Base-by-base conservation (phyloP, 2,113 vertebrate species). In the Gopherus evgoodei region DNA sequence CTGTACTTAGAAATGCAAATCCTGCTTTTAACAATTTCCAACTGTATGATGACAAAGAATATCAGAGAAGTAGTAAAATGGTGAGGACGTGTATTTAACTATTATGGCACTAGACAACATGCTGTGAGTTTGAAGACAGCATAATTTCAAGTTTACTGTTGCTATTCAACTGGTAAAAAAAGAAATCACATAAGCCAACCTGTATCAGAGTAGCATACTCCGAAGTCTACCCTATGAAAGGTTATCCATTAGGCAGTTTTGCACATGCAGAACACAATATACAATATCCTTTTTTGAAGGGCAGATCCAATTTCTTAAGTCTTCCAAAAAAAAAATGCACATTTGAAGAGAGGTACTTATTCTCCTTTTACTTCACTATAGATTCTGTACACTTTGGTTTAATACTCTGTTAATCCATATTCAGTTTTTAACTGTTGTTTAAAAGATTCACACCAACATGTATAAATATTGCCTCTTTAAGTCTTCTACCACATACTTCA, bases 261-360 rank as follows among this genome's bases (percentile, higher is more conserved):
- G 87, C 81, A 88, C 65, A 86, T 49, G 83, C 87, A 88, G 81
- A 93, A 93, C 75, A 29, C 79, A 95, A 84, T 94, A 93, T 11
- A 14, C 59, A 94, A 50, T 69, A 90, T 83, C 83, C 83, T 87
- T 87, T 81, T 8, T 17, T 54, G 76, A 86, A 90, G 92, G 22
- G 59, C 1, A 69, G 47, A 50, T 50, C 57, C 53, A 90, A 89
- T 7, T 75, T 27, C 31, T 83, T 27, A 79, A 44, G 19, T 80
- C 86, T 85, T 79, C 50, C 90, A 93, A 76, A 93, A 88, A 88
- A 78, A 93, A n/a, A 81, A 75, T 72, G 80, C 78, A 29, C 11
- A 53, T 38, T 25, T 88, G 52, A 91, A 92, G 47, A 22, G 25
- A 82, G 81, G n/a, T 65, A 56, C 19, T 83, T 6, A 72, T 84